These are phyloP conservation scores for Thalpophila matura DNA, from an alignment of 2,888 invertebrate species.

Conservation along the genomic window DNA sequence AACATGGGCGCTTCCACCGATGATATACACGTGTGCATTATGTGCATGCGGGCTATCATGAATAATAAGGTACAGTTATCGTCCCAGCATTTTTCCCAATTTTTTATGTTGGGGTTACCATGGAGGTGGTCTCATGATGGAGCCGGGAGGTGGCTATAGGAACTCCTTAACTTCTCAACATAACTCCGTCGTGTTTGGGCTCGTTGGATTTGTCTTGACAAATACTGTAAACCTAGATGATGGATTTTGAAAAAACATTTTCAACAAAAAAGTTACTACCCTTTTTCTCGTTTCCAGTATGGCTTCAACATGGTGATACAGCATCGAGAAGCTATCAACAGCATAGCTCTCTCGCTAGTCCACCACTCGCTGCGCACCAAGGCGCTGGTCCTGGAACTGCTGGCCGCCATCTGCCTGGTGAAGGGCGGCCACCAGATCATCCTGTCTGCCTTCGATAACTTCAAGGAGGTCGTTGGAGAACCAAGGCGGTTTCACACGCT, in stretches of 20 bases:
- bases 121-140: too few species aligned
- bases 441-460: constrained; percentile 98
- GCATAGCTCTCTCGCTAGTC: constrained; percentile 98
- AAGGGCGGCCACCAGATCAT: constrained; percentile 99
- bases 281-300: constrained; percentile 91
- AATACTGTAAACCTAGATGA: too few species aligned
- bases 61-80: constrained; percentile 99
- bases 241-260: too few species aligned
- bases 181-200: too few species aligned
- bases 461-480: constrained; percentile 96
- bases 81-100: too few species aligned
- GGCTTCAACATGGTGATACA: constrained; percentile 99
- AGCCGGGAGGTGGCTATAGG: too few species aligned
- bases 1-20: constrained; percentile 99
- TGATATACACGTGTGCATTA: constrained; percentile 99
- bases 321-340: constrained; percentile 99
- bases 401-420: constrained; percentile 99
- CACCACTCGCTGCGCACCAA: constrained; percentile 99
- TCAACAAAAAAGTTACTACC: background rate
- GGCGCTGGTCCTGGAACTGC: constrained; percentile 98
- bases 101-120: too few species aligned
- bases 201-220: too few species aligned
- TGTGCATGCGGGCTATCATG: constrained; percentile 99
- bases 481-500: constrained; percentile 99
- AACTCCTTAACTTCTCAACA: too few species aligned